Base-by-base conservation (phyloP, 2,888 invertebrate genomes). In the Thyatira batis region DNA sequence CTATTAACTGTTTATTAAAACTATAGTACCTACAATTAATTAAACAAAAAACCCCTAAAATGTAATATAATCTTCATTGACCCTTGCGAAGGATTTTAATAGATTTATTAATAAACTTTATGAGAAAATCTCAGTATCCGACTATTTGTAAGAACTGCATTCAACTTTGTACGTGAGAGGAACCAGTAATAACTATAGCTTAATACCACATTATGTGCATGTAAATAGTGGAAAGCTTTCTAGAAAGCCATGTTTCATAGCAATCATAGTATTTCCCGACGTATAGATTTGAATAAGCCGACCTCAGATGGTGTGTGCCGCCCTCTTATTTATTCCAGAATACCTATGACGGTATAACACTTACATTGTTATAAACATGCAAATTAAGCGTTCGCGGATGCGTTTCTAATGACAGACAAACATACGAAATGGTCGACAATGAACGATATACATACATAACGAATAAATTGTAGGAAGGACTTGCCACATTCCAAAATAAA, bases 271-370 rank as follows among this genome's bases (percentile, higher is more conserved):
- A 71, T 67, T 73, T 70, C 69, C 55, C 66, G 46, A 30, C 56
- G 57, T 46, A 57, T 60, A 58, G 63, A 83, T 82, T 80, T 82
- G 76, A 80, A 83, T 83, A 76, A 80, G 70, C 69, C 69, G 63
- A 61, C 58, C 50, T 54, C 52, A 49, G 55, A 60, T 53, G 55
- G 54, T 55, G 27, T 17, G 20, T 56, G 69, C 85, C 82, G 85
- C 81, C 77, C 73, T 82, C 67, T 81, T 74, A 85, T 85, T 80
- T 75, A 69, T 69, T 61, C 61, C 63, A 55, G 60, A 64, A 63
- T 39, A 39, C 13, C 65, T 57, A 62, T 63, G 57, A 50, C 59
- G 64, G 6, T 23, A 33, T 13, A 46, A 17, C 45, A 17, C 61
- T 60, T 51, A 59, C 70, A 64, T 39, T 39, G 74, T 76, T 77